Evolutionary conservation across 2,797 vertebrate species (phyloP).

Genomic region (Chromobotia macracanthus): DNA sequence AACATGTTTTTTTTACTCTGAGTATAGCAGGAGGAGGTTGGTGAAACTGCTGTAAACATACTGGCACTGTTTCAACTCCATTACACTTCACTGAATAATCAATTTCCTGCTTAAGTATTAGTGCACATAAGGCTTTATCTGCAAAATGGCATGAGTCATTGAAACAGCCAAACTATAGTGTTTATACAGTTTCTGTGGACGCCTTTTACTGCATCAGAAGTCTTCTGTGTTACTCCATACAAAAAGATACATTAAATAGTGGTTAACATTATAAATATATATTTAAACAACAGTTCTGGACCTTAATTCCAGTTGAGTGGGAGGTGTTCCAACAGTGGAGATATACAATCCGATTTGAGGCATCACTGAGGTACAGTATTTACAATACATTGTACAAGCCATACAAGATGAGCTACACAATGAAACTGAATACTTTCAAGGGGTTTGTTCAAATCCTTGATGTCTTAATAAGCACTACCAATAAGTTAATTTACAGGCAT

Average conservation of each 20-base stretch:
- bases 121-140: constrained; percentile 34
- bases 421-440: too few species aligned
- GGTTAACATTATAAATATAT: neutral
- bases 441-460: too few species aligned
- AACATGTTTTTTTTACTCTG: neutral
- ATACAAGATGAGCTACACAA: too few species aligned
- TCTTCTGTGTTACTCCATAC: neutral
- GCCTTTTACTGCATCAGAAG: neutral
- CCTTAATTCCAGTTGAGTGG: too few species aligned
- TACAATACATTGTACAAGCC: too few species aligned
- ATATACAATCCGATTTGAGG: too few species aligned
- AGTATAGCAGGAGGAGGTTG: constrained; percentile 7
- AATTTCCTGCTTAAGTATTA: constrained; percentile 30
- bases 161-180: neutral
- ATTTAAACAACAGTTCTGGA: too few species aligned
- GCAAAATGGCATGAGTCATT: constrained; percentile 23
- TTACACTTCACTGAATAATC: constrained; percentile 39
- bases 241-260: neutral
- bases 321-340: too few species aligned
- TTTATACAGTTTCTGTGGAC: neutral
- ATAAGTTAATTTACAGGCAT: too few species aligned
- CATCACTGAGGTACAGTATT: too few species aligned
- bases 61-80: constrained; percentile 2
- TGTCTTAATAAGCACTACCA: too few species aligned
- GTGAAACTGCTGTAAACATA: constrained; percentile 3